Conservation (phyloP, 2,113 vertebrate genomes). For the Oncorhynchus kisutch region DNA sequence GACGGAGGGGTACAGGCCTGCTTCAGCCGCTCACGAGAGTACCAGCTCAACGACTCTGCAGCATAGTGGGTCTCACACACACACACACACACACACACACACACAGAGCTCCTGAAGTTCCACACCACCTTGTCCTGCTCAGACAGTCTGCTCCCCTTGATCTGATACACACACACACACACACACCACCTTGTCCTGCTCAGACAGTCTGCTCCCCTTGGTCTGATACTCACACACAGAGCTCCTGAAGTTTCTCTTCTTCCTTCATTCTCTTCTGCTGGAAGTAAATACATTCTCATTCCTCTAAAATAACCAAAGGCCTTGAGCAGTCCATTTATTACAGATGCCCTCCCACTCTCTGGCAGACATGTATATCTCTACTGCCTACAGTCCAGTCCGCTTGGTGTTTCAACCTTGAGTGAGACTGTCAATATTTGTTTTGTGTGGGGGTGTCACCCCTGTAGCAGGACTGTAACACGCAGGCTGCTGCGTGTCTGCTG, state of each 20-base stretch:
- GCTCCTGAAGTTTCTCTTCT: neutral
- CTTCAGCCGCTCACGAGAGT: constrained; percentile 95
- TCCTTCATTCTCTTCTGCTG: neutral
- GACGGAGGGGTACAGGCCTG: constrained; percentile 93
- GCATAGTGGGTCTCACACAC: constrained; percentile 86
- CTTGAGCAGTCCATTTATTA: constrained; percentile 10
- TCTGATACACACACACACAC: neutral
- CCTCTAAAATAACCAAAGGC: constrained; percentile 3
- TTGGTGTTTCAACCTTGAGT: constrained; percentile 45
- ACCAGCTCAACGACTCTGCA: constrained; percentile 98
- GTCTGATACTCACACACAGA: neutral
- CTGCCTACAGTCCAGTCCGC: neutral
- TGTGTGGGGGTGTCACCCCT: constrained; percentile 14
- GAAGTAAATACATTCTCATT: neutral
- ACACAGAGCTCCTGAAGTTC: too few species aligned
- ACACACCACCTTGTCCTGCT: neutral
- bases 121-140: neutral
- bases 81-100: constrained; percentile 7
- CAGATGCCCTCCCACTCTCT: neutral
- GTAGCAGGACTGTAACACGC: neutral
- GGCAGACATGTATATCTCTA: neutral
- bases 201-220: neutral
- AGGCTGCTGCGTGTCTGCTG: constrained; percentile 5
- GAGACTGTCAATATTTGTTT: constrained; percentile 60
- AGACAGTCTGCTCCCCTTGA: too few species aligned